Evolutionary conservation across 2,888 invertebrate species (phyloP), one percentile per base, ranked within the genome.

Genomic region (Caenorhabditis macrosperma): DNA sequence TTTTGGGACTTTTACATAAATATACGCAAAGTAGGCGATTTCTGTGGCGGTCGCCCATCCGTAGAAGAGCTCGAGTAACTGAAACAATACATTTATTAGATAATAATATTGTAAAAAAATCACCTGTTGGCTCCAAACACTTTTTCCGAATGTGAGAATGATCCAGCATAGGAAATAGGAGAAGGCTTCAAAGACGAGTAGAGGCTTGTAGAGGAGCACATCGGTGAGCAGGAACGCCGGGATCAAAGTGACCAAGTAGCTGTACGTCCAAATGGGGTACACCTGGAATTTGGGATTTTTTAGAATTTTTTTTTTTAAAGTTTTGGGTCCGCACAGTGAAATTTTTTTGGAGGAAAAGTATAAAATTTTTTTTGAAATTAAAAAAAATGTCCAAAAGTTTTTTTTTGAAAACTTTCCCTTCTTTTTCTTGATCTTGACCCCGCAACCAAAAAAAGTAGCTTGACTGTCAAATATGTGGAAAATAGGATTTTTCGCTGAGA

Each of bases 21-120:
- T 95, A 89, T 96, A 97, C 0, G 96, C 95, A 88, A 94, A 95
- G 91, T 96, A 97, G 0, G 96, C 96, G 2, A 97, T 94, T 91
- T 96, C 96, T 0, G 95, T 94, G 0, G 96, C 95, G 91, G 94
- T 94, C 90, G 95, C 95, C 24, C 94, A 92, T 5, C 96, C 96
- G 38, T 86, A 88, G 52, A 86, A 78, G n/a, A 85, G 38, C 69
- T 89, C 83, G 1, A 83, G 66, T n/a, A 75, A 24, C 72, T 78
- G 44, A 33, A 69, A 10, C 28, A 7, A 6, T n/a, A 28, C 9
- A 6, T 59, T 30, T 22, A n/a, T 44, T n/a, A n/a, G n/a, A n/a
- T n/a, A n/a, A n/a, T n/a, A n/a, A n/a, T n/a, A n/a, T n/a, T n/a
- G n/a, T n/a, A n/a, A n/a, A n/a, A n/a, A n/a, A n/a, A n/a, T n/a